A percentile compares a stretch with the other conserved stretches of the same genome.
phyloP scores from a whole-genome alignment of 2,888 invertebrate species.

The Volucella inanis region DNA sequence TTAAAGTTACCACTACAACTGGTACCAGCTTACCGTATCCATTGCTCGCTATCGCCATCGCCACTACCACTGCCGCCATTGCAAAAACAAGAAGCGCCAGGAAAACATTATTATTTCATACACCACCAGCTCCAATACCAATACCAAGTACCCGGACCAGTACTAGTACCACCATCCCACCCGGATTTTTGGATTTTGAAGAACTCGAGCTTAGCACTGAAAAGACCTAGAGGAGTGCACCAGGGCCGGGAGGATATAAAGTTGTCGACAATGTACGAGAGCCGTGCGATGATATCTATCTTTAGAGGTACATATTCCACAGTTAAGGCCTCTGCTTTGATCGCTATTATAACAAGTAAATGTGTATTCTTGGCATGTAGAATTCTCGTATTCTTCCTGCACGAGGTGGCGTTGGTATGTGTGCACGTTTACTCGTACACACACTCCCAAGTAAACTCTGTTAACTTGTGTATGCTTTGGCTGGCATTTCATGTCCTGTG shows the following conservation, averaged over 20 bases:
- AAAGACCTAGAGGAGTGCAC: constrained; percentile 1
- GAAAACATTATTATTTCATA: constrained; percentile 73
- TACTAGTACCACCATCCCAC: neutral
- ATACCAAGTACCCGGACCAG: neutral
- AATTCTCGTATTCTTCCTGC: no score
- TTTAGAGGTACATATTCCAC: constrained; percentile 45
- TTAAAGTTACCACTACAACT: constrained; percentile 52
- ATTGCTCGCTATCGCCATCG: constrained; percentile 23
- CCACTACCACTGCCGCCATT: constrained; percentile 16
- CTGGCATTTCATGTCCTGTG: constrained; percentile 60
- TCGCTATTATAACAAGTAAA: constrained; percentile 37
- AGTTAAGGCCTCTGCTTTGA: constrained; percentile 46
- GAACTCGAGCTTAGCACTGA: constrained; percentile 33
- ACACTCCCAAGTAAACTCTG: constrained; percentile 12
- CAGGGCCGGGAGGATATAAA: constrained; percentile 38
- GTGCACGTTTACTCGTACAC: constrained; percentile 30
- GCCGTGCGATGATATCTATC: constrained; percentile 57
- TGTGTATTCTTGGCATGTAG: constrained; percentile 3
- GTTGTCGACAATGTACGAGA: constrained; percentile 69
- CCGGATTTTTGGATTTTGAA: constrained; percentile 45
- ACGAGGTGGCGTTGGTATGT: neutral
- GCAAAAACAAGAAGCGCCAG: constrained; percentile 60
- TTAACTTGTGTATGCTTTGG: constrained; percentile 51
- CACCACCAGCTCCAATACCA: constrained; percentile 32
- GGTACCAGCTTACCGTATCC: no score